Conservation (phyloP, 2,113 vertebrate genomes). For the Dermatemys mawii region DNA sequence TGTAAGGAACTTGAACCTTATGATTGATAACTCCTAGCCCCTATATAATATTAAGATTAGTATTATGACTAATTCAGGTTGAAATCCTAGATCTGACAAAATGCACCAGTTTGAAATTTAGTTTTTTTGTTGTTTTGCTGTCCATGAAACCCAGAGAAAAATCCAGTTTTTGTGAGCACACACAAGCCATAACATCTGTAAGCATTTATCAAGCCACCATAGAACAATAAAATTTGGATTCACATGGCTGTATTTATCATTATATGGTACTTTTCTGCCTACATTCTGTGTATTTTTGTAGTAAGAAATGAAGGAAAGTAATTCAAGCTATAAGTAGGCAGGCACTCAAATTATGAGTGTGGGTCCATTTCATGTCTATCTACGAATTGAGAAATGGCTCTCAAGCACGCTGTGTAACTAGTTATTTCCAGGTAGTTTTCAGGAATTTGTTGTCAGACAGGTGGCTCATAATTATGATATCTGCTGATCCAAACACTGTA, state of each 20-base stretch:
- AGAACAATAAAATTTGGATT: background rate
- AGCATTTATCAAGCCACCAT: too few species aligned
- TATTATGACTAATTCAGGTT: background rate
- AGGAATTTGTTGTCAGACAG: background rate
- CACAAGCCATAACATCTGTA: too few species aligned
- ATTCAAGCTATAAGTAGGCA: background rate
- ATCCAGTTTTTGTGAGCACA: too few species aligned
- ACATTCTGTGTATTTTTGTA: background rate
- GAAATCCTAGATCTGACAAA: background rate
- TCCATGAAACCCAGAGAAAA: background rate
- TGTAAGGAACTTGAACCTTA: background rate
- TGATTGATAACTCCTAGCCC: background rate
- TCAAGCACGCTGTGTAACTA: background rate
- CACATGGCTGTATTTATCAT: background rate
- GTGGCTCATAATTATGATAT: background rate
- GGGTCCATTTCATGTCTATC: background rate
- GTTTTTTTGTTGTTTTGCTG: background rate
- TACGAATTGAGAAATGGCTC: background rate
- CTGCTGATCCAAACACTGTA: background rate
- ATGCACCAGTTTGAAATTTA: background rate
- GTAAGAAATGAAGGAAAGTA: fast-evolving
- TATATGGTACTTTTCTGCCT: background rate
- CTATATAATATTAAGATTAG: background rate
- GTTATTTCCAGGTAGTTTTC: background rate
- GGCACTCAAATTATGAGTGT: background rate